phyloP scores from a whole-genome alignment of 2,113 vertebrate genomes.

The Pionites leucogaster region DNA sequence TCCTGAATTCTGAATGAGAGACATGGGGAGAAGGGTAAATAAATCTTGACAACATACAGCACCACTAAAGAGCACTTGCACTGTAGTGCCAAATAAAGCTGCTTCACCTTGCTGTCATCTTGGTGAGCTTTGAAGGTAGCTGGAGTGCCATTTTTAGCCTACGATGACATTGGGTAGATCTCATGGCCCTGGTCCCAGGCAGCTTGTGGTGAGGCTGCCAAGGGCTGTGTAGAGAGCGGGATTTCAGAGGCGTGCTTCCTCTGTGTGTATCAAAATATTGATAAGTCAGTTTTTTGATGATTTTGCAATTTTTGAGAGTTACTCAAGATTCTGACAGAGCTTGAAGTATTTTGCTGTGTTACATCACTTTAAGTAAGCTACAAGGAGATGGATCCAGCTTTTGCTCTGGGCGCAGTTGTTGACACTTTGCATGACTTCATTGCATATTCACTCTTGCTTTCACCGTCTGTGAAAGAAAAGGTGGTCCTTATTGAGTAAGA shows the following conservation, averaged over 20 bases:
- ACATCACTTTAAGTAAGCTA: background rate
- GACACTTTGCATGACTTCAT: background rate
- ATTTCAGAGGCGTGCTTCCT: accelerated
- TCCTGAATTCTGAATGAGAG: background rate
- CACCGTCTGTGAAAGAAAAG: background rate
- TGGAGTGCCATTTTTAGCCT: background rate
- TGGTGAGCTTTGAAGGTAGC: background rate
- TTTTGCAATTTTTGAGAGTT: background rate
- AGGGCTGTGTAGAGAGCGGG: background rate
- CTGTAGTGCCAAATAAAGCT: background rate
- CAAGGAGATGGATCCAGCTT: background rate
- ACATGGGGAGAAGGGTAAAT: background rate
- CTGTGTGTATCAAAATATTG: background rate
- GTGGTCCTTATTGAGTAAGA: background rate
- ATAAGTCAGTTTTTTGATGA: background rate
- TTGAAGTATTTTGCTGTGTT: background rate
- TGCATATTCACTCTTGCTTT: background rate
- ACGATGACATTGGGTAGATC: background rate
- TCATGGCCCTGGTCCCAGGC: background rate
- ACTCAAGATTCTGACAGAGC: background rate
- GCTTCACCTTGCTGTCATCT: background rate
- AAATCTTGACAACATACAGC: background rate
- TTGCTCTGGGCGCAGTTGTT: accelerated
- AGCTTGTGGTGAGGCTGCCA: background rate
- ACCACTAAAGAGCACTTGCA: background rate